Evolutionary conservation across 2,888 invertebrate species (phyloP).

Genomic region (Coenonympha arcania): DNA sequence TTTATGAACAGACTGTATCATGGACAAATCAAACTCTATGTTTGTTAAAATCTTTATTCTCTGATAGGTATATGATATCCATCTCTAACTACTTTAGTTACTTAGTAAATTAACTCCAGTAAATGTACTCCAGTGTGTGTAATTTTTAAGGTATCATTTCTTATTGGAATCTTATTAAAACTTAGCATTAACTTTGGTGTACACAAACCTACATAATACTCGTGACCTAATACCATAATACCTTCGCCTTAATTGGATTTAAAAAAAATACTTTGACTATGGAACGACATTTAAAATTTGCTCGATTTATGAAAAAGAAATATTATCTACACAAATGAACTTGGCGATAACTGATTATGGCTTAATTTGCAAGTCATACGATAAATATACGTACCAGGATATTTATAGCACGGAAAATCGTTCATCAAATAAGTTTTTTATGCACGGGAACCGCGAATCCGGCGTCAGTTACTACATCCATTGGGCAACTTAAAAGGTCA

Average conservation of each 20-base stretch:
- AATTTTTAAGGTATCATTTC: constrained; percentile 1
- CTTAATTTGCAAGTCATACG: constrained; percentile 3
- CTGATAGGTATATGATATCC: no score
- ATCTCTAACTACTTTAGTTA: no score
- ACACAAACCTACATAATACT: constrained; percentile 8
- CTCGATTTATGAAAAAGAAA: neutral
- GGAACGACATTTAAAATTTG: constrained; percentile 2
- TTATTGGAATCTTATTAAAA: constrained; percentile 19
- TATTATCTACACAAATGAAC: neutral
- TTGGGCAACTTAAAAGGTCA: constrained; percentile 27
- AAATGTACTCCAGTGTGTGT: neutral
- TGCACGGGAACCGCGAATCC: constrained; percentile 24
- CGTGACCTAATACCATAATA: constrained; percentile 24
- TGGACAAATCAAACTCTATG: no score
- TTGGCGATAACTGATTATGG: neutral
- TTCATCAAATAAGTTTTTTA: constrained; percentile 27
- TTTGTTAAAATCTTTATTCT: no score
- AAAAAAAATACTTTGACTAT: constrained; percentile 16
- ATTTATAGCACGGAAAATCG: constrained; percentile 26
- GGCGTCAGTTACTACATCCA: constrained; percentile 26
- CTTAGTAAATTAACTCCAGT: neutral
- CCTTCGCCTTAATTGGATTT: constrained; percentile 29
- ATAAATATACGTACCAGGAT: constrained; percentile 28
- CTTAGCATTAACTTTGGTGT: neutral
- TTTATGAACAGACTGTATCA: no score